These are phyloP conservation scores for Drosophila greeni DNA, from an alignment of 2,888 invertebrate genomes.

Conservation along the genomic window DNA sequence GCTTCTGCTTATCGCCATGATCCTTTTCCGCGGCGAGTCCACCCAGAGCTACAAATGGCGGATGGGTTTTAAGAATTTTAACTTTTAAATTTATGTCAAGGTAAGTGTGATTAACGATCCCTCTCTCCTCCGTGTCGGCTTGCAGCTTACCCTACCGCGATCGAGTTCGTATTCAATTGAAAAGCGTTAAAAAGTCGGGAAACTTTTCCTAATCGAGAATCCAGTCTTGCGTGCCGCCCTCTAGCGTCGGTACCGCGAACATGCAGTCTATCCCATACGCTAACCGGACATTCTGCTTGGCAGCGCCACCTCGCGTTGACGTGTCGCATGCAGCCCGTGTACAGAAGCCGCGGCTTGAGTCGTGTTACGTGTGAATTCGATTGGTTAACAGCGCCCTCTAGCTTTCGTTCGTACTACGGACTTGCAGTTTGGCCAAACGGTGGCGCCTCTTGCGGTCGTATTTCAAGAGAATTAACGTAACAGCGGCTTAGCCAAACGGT, in stretches of 20 bases:
- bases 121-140: no score
- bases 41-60: background rate
- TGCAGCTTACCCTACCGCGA: no score
- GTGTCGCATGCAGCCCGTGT: no score
- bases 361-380: no score
- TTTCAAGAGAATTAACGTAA: no score
- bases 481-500: background rate
- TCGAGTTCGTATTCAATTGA: background rate
- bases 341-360: background rate
- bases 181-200: background rate
- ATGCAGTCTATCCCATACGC: background rate
- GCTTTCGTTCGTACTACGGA: no score
- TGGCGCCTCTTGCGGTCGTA: no score
- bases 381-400: background rate
- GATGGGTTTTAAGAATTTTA: no score
- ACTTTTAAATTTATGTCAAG: no score
- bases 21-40: background rate
- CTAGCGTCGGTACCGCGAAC: background rate
- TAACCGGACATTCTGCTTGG: background rate
- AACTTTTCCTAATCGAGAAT: background rate
- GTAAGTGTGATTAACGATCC: background rate
- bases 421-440: no score
- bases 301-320: background rate
- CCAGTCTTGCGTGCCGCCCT: background rate
- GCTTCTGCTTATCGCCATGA: background rate